Evolutionary conservation across 2,888 invertebrate species (phyloP).

Genomic region (Deladenus siricidicola): DNA sequence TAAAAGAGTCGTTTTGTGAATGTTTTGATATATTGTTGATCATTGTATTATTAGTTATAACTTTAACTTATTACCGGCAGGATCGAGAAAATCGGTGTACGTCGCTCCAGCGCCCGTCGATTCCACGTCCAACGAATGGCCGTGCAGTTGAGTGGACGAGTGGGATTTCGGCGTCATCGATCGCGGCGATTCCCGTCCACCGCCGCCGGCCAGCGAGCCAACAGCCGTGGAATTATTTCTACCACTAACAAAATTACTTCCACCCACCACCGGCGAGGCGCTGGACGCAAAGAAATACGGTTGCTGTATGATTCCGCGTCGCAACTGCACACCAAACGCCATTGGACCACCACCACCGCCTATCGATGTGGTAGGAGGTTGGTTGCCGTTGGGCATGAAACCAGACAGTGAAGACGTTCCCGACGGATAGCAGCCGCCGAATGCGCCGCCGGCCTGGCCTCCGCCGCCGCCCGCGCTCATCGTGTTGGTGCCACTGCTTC

Average conservation of each 20-base stretch:
- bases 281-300: not conserved
- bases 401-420: conserved; percentile 6
- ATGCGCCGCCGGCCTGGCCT: not conserved
- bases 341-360: not conserved
- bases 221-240: not conserved
- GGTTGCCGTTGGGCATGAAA: not conserved
- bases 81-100: conserved; percentile 19
- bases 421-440: not conserved
- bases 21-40: too few species aligned
- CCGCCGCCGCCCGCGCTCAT: conserved; percentile 1
- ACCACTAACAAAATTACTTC: not conserved
- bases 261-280: too few species aligned
- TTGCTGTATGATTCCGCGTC: not conserved
- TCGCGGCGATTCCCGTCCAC: not conserved
- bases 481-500: conserved; percentile 9
- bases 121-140: conserved; percentile 42
- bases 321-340: not conserved
- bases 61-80: conserved; percentile 19
- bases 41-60: too few species aligned
- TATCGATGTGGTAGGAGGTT: too few species aligned
- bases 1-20: too few species aligned
- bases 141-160: conserved; percentile 43
- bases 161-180: conserved; percentile 22
- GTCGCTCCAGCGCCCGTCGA: conserved; percentile 6
- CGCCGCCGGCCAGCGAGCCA: not conserved